phyloP scores from a whole-genome alignment of 2,888 invertebrate species.

The Stegophylla sp. region DNA sequence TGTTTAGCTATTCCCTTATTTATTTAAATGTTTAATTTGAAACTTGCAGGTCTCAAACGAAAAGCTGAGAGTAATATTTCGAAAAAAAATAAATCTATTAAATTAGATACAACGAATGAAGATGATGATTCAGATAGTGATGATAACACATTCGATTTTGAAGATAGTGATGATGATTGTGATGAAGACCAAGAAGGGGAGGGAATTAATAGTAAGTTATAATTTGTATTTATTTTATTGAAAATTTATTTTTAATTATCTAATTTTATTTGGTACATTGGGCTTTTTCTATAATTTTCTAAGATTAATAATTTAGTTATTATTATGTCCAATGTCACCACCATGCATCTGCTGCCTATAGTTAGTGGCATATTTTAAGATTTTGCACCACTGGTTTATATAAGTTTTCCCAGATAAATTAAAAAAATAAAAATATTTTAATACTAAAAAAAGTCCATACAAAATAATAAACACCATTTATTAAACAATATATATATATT shows the following conservation, averaged over 20 bases:
- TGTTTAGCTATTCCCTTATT: not conserved
- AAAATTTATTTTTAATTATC: too few species aligned
- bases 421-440: too few species aligned
- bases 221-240: too few species aligned
- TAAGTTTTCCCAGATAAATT: too few species aligned
- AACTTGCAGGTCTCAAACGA: constrained; percentile 18
- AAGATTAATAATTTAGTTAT: too few species aligned
- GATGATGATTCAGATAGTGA: constrained; percentile 64
- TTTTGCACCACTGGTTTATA: too few species aligned
- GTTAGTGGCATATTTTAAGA: not conserved
- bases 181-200: constrained; percentile 67
- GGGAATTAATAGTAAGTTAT: constrained; percentile 37
- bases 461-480: too few species aligned
- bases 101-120: constrained; percentile 62
- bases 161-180: constrained; percentile 66
- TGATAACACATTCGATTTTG: constrained; percentile 66
- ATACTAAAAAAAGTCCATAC: too few species aligned
- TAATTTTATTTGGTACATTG: too few species aligned
- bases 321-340: too few species aligned
- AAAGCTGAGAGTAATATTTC: constrained; percentile 14
- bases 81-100: constrained; percentile 30
- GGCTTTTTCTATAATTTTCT: too few species aligned
- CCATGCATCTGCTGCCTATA: not conserved
- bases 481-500: too few species aligned
- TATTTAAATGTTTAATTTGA: not conserved